Evolutionary conservation across 1,140 invertebrate species (phyloP).

Genomic region (Saccostrea echinata): DNA sequence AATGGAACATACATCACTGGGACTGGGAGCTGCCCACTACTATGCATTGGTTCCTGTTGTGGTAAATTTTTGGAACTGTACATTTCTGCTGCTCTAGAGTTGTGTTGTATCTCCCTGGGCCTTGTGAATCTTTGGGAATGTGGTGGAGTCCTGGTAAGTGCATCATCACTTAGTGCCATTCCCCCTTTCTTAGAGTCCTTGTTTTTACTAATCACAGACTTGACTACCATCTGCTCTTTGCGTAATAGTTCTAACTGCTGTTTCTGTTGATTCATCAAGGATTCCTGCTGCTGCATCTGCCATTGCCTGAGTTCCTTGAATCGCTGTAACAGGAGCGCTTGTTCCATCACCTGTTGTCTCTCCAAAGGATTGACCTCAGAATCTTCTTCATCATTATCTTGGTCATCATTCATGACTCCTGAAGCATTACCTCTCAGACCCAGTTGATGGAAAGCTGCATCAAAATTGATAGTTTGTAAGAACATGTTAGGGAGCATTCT

Average conservation of each 20-base stretch:
- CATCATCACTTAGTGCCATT: not conserved
- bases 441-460: slow-evolving; percentile 42
- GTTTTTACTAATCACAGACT: slow-evolving; percentile 71
- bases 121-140: not conserved
- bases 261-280: slow-evolving; percentile 76
- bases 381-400: slow-evolving; percentile 47
- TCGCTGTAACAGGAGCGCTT: slow-evolving; percentile 70
- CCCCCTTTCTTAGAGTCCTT: slow-evolving; percentile 63
- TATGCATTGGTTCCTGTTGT: slow-evolving; percentile 27
- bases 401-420: slow-evolving; percentile 2
- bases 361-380: slow-evolving; percentile 66
- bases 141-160: not conserved
- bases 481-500: slow-evolving; percentile 53
- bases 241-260: slow-evolving; percentile 69
- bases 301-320: slow-evolving; percentile 75
- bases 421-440: not conserved
- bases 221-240: slow-evolving; percentile 71
- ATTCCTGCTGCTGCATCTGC: slow-evolving; percentile 76
- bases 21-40: slow-evolving; percentile 58
- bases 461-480: slow-evolving; percentile 57
- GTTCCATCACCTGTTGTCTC: slow-evolving; percentile 72
- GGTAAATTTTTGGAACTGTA: not conserved
- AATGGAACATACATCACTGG: slow-evolving; percentile 69
- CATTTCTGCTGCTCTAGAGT: not conserved
- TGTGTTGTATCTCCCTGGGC: not conserved